Evolutionary conservation across 92 coral and sea anemone genomes (phyloP).

Genomic region (Umimayanthus kanabou): DNA sequence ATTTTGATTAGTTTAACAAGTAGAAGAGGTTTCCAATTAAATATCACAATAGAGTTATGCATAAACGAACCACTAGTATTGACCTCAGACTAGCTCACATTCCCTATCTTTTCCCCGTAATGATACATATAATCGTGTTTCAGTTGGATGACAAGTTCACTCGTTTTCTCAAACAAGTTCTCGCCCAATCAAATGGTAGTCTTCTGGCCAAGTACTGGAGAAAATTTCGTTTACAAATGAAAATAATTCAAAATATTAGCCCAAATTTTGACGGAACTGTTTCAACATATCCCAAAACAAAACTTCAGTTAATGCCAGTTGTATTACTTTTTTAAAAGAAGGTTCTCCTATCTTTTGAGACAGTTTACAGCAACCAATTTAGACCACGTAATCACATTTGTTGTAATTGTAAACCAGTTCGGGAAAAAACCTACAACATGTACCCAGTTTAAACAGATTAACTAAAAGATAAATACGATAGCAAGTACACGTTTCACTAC

Average conservation of each 20-base stretch:
- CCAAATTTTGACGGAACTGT: not conserved
- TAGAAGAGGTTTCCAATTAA: no score
- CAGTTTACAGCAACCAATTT: not conserved
- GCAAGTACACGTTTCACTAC: not conserved
- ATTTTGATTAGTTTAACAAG: not conserved
- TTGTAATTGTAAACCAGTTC: no score
- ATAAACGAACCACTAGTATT: not conserved
- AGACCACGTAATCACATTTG: not conserved
- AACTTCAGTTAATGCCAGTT: not conserved
- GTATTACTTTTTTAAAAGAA: no score
- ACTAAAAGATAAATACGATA: no score
- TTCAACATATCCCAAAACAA: not conserved
- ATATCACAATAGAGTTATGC: not conserved
- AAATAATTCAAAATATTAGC: not conserved
- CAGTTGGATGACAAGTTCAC: not conserved
- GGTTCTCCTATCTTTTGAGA: not conserved
- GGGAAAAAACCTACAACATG: no score
- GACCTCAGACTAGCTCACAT: not conserved
- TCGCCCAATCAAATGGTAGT: not conserved
- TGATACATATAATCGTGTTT: not conserved
- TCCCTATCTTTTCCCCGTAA: not conserved
- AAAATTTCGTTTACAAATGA: no score
- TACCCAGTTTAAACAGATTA: no score
- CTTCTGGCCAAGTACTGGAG: not conserved
- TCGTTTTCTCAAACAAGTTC: not conserved